Evolutionary conservation across 2,113 vertebrate genomes (phyloP), one percentile per base, ranked within the genome.

Genomic region (Bathybates hornii): DNA sequence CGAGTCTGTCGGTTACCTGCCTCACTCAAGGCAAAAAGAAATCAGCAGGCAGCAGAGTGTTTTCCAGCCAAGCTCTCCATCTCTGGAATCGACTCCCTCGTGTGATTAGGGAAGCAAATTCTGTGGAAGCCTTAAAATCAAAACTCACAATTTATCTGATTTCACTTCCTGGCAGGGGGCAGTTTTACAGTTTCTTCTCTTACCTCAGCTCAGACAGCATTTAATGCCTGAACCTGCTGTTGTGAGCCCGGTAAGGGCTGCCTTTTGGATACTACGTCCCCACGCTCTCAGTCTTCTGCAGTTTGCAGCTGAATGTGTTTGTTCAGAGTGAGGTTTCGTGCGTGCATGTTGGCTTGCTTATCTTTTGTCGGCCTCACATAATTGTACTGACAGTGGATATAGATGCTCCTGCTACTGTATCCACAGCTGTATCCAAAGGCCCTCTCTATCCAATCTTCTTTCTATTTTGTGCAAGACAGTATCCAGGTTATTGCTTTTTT

Each of bases 41-140:
- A 84, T 16, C 9, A 82, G 90, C 81, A 83, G 86, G 89, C 41
- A 43, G 59, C 71, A 11, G 87, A 86, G 85, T 84, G 63, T 81
- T 88, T 87, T 85, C 86, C 76, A 48, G 5, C 76, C 32, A 56
- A 53, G 76, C 79, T 48, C 68, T 66, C 82, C 81, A 27, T 57
- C 86, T 89, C 82, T 85, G 71, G 80, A 91, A 89, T 91, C 48
- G 24, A 82, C 76, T 81, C 80, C 90, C 87, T 71, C 12, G 45
- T 91, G 91, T 90, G 85, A 92, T 92, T 89, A 90, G 79, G 66
- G 43, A 90, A 88, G 87, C 84, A 91, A 91, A 91, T 90, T 94
- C 88, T 86, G 86, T 52, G 68, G 85, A 92, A 86, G 82, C 91
- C 24, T 78, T 52, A 85, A 85, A 91, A 92, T 87, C 71, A 87